These are phyloP conservation scores for Dendrocincla fuliginosa DNA, from an alignment of 2,797 vertebrate genomes.

Conservation along the genomic window DNA sequence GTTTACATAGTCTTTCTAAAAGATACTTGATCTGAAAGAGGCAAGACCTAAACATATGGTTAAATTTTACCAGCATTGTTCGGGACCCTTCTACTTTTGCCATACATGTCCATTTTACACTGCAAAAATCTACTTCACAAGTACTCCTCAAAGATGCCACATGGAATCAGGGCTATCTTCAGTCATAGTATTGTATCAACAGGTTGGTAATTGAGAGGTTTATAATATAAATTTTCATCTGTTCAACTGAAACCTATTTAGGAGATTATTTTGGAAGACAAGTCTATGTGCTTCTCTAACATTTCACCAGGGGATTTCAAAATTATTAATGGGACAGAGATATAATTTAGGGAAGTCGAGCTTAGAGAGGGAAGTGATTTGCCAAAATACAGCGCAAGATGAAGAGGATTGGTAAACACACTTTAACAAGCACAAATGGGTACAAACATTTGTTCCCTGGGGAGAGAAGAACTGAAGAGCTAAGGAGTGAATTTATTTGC, in stretches of 20 bases:
- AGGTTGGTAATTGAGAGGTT: not conserved
- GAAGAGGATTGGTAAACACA: not conserved
- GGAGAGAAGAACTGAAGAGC: not conserved
- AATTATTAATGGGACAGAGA: not conserved
- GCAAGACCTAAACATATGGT: not conserved
- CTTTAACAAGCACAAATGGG: not conserved
- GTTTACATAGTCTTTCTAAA: not conserved
- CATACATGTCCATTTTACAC: not conserved
- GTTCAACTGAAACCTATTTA: not conserved
- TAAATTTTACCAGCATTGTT: not conserved
- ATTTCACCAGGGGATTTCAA: not conserved
- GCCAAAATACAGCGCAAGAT: not conserved
- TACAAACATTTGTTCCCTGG: not conserved
- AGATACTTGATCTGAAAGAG: not conserved
- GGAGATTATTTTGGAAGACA: not conserved
- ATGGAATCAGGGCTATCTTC: not conserved
- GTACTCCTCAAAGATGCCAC: not conserved
- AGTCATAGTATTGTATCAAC: not conserved
- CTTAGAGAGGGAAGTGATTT: not conserved
- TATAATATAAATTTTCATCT: not conserved
- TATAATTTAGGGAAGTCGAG: not conserved
- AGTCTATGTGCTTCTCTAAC: not conserved
- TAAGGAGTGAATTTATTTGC: not conserved
- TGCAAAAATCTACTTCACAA: not conserved
- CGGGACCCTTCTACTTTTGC: not conserved